phyloP scores from a whole-genome alignment of 1,140 invertebrate species.

The Orius insidiosus region DNA sequence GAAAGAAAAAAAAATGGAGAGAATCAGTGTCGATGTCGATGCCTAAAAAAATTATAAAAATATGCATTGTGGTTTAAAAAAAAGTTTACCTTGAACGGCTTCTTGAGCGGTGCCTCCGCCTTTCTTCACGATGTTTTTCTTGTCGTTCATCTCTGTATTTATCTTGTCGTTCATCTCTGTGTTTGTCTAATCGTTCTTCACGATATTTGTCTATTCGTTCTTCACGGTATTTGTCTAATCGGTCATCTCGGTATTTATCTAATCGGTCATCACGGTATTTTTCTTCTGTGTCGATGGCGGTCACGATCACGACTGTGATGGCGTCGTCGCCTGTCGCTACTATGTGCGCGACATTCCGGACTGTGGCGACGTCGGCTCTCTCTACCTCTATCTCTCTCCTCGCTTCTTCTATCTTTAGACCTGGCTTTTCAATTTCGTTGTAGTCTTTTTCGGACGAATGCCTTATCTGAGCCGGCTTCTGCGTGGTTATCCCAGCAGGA shows the following conservation, averaged over 20 bases:
- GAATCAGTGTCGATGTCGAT: slow-evolving; percentile 9
- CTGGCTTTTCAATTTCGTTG: background rate
- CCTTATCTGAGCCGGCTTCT: slow-evolving; percentile 1
- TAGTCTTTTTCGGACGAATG: background rate
- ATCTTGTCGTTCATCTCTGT: background rate
- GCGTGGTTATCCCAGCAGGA: slow-evolving; percentile 2
- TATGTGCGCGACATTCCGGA: background rate
- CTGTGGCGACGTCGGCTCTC: background rate
- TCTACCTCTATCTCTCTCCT: background rate
- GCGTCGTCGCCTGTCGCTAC: background rate
- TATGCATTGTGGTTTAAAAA: too few relatives aligned
- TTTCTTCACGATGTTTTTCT: background rate
- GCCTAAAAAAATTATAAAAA: too few relatives aligned
- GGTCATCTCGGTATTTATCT: background rate
- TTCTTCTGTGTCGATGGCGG: background rate
- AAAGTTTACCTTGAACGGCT: background rate
- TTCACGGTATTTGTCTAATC: background rate
- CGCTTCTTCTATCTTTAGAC: background rate
- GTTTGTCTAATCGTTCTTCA: background rate
- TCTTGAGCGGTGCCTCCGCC: background rate
- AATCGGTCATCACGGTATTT: background rate
- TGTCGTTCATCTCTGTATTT: background rate
- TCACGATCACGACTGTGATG: background rate
- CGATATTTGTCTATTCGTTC: background rate
- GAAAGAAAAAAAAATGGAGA: background rate